These are phyloP conservation scores for Paedocypris sp. DNA, from an alignment of 2,113 vertebrate species.

Conservation along the genomic window DNA sequence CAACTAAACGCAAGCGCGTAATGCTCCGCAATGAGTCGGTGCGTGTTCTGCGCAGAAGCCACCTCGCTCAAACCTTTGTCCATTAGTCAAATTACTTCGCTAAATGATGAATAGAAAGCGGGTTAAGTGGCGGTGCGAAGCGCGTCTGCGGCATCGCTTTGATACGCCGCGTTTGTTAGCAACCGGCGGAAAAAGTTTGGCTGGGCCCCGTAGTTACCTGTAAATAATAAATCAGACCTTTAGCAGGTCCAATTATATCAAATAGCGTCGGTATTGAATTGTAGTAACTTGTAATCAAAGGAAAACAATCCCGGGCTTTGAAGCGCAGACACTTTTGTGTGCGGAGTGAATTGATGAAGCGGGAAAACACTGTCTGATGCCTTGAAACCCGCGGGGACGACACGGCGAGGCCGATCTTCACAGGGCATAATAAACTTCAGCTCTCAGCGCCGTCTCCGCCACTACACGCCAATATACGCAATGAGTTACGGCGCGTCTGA, in stretches of 20 bases:
- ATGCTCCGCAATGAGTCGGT: constrained; percentile 9
- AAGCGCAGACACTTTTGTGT: constrained; percentile 52
- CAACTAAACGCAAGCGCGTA: not conserved
- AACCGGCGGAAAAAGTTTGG: too few species aligned
- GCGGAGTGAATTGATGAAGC: constrained; percentile 46
- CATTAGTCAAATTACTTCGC: not conserved
- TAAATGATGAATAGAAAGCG: not conserved
- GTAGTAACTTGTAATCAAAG: constrained; percentile 43
- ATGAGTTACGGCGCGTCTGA: constrained; percentile 31
- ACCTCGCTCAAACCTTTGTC: not conserved
- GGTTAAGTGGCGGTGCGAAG: not conserved
- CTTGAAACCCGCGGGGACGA: constrained; percentile 48
- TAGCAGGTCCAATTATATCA: constrained; percentile 39
- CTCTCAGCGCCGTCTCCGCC: constrained; percentile 35
- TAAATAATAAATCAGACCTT: constrained; percentile 46
- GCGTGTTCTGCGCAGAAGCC: not conserved
- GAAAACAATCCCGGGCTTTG: constrained; percentile 45
- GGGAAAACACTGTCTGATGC: constrained; percentile 57
- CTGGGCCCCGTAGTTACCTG: constrained; percentile 23
- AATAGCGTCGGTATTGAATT: constrained; percentile 36
- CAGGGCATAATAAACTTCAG: constrained; percentile 42
- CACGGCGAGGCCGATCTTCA: constrained; percentile 25
- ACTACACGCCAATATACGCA: constrained; percentile 29
- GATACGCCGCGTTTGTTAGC: not conserved
- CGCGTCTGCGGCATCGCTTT: not conserved